Conservation (phyloP, 2,113 vertebrate genomes). For the Bos javanicus region DNA sequence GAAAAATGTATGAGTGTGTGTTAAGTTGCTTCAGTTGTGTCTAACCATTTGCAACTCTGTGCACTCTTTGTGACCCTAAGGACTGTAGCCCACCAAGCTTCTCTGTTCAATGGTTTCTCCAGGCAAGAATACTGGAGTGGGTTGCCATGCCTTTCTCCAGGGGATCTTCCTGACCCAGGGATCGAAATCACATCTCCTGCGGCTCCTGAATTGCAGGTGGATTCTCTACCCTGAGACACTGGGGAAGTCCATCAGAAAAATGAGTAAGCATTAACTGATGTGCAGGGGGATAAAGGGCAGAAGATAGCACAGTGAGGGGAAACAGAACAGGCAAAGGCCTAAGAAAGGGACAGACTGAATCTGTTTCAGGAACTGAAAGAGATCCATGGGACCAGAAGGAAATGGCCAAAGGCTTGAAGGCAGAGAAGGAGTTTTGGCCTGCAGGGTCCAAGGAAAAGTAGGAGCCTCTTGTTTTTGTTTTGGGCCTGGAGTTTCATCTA, state of each 20-base stretch:
- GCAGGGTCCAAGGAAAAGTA: background rate
- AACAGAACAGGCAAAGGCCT: background rate
- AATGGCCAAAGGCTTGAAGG: background rate
- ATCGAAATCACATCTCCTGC: background rate
- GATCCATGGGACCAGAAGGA: background rate
- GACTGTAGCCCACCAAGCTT: background rate
- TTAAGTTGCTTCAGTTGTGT: background rate
- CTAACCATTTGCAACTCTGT: background rate
- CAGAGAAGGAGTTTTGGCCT: background rate
- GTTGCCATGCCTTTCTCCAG: background rate
- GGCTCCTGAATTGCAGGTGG: background rate
- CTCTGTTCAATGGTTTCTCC: background rate
- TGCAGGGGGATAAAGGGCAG: background rate
- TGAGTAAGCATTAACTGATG: background rate
- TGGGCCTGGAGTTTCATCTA: background rate
- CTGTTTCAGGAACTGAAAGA: background rate
- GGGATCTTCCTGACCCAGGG: background rate
- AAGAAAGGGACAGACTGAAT: background rate
- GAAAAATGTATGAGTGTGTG: background rate
- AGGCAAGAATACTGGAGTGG: background rate
- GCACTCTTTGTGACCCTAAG: background rate
- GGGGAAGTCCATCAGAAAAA: background rate
- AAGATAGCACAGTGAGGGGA: background rate
- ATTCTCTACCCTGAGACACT: background rate
- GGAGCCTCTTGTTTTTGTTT: background rate